A percentile compares a stretch with the other conserved stretches of the same genome.
Conservation (phyloP, 2,888 invertebrate species). For the Chrysotoxum bicinctum region DNA sequence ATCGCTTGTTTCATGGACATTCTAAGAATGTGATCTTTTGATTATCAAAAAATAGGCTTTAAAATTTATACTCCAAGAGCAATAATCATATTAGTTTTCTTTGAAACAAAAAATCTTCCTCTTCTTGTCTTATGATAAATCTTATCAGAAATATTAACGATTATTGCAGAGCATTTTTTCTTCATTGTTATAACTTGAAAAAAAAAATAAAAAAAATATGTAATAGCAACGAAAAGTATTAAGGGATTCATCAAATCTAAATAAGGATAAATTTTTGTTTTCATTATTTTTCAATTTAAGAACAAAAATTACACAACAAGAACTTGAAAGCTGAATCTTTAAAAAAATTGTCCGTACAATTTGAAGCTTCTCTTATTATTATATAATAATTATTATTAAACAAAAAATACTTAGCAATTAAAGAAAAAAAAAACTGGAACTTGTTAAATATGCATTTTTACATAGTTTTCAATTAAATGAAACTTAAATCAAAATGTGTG, state of each 20-base stretch:
- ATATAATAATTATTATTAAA: conserved; percentile 65
- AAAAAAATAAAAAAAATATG: conserved; percentile 12
- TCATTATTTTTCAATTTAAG: neutral
- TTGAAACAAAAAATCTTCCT: conserved; percentile 19
- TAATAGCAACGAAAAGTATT: conserved; percentile 19
- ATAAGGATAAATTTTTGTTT: neutral
- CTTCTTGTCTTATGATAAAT: conserved; percentile 34
- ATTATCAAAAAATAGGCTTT: conserved; percentile 19
- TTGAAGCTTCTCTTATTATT: conserved; percentile 67
- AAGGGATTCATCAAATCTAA: neutral
- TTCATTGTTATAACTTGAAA: conserved; percentile 40
- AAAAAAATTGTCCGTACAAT: conserved; percentile 54
- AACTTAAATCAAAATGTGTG: conserved; percentile 28
- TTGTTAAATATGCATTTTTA: conserved; percentile 70
- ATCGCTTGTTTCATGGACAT: conserved; percentile 76
- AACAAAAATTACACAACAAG: neutral
- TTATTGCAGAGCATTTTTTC: conserved; percentile 42
- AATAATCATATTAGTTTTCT: conserved; percentile 54
- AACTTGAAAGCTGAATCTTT: neutral
- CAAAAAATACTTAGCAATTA: conserved; percentile 27
- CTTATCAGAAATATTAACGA: conserved; percentile 42
- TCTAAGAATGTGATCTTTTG: conserved; percentile 67
- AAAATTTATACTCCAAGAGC: conserved; percentile 50
- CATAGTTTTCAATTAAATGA: conserved; percentile 67
- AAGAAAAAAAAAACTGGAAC: conserved; percentile 31